phyloP scores from a whole-genome alignment of 2,888 invertebrate genomes.

The Laothoe populi region DNA sequence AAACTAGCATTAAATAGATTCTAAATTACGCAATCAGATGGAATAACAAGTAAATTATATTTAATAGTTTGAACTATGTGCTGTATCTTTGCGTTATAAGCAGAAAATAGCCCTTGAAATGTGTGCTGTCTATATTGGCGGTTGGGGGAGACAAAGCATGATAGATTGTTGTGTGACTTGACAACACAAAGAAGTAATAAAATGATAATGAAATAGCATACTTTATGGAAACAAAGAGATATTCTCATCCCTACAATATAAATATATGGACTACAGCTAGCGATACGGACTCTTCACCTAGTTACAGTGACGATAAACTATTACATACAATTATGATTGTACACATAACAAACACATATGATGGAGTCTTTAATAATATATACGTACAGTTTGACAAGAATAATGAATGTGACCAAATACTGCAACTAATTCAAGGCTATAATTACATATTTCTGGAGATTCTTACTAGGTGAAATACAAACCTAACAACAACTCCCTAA shows the following conservation, averaged over 20 bases:
- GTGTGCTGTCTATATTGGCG: neutral
- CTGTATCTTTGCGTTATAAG: neutral
- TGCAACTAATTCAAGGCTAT: neutral
- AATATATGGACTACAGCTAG: slow-evolving; percentile 37
- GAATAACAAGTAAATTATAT: neutral
- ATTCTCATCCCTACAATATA: slow-evolving; percentile 33
- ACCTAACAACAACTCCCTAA: too few relatives aligned
- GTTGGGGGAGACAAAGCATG: slow-evolving; percentile 13
- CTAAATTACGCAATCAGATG: neutral
- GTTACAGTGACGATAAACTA: slow-evolving; percentile 17
- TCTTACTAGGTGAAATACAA: too few relatives aligned
- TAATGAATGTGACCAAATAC: neutral
- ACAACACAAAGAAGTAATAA: slow-evolving; percentile 46
- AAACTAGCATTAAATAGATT: slow-evolving; percentile 7
- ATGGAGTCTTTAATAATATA: neutral
- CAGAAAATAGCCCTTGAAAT: slow-evolving; percentile 1
- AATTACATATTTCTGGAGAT: neutral
- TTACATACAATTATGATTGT: slow-evolving; percentile 16
- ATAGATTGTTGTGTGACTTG: slow-evolving; percentile 12
- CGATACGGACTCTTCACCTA: slow-evolving; percentile 9
- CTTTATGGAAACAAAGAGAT: slow-evolving; percentile 43
- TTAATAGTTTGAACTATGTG: neutral
- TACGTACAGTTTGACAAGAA: neutral
- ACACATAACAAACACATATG: neutral
- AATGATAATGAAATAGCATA: slow-evolving; percentile 41